Evolutionary conservation across 2,797 vertebrate species (phyloP).

Genomic region (Poeciliopsis presidionis): DNA sequence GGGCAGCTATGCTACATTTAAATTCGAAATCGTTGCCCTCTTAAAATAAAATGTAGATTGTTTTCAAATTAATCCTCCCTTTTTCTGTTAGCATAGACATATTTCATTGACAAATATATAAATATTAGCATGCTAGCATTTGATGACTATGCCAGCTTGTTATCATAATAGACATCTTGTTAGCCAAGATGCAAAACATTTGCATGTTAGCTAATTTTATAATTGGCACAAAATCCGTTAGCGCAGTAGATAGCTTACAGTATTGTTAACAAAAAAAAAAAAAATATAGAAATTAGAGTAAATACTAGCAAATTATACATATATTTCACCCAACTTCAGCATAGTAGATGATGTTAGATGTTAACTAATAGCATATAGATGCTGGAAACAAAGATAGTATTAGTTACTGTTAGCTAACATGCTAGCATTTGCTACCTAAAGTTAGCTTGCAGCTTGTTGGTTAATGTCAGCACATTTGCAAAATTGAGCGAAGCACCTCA

Average conservation of each 20-base stretch:
- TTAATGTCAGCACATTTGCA: neutral
- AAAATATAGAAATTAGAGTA: neutral
- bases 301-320: neutral
- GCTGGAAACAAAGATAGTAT: neutral
- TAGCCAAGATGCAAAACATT: neutral
- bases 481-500: neutral
- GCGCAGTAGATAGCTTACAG: neutral
- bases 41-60: neutral
- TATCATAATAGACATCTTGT: neutral
- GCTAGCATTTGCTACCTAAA: neutral
- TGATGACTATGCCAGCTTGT: neutral
- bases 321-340: neutral
- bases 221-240: neutral
- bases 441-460: neutral
- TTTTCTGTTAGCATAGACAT: neutral
- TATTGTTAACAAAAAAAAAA: neutral
- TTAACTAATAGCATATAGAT: neutral
- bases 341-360: neutral
- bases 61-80: neutral
- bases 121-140: neutral
- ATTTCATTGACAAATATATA: neutral
- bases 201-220: neutral
- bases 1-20: neutral
- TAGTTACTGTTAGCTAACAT: neutral
- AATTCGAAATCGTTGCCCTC: neutral